Evolutionary conservation across 2,888 invertebrate genomes (phyloP).

Genomic region (Cepaea hortensis): DNA sequence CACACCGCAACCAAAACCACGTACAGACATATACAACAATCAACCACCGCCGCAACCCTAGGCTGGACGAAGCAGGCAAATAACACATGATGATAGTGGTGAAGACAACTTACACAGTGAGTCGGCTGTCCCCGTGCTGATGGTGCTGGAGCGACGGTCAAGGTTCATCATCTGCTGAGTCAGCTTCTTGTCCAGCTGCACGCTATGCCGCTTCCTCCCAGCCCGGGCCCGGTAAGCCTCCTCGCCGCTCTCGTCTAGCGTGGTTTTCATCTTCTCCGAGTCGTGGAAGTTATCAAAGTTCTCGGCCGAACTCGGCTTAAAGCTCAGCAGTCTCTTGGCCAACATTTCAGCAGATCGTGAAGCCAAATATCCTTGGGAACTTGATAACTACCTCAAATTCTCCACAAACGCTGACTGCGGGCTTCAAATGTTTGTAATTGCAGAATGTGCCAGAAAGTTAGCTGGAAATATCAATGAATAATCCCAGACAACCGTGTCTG

Average conservation of each 20-base stretch:
- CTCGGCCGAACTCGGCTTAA: constrained; percentile 57
- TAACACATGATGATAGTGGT: neutral
- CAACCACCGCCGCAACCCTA: neutral
- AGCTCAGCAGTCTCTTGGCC: constrained; percentile 59
- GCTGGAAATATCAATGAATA: too few species aligned
- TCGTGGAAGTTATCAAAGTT: constrained; percentile 62
- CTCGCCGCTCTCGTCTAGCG: constrained; percentile 64
- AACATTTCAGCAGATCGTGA: constrained; percentile 45
- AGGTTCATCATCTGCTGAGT: constrained; percentile 60
- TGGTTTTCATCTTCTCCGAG: constrained; percentile 67
- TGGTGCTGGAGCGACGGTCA: constrained; percentile 67
- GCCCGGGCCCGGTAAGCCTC: constrained; percentile 66
- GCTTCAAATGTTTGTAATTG: too few species aligned
- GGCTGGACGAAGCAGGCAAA: neutral
- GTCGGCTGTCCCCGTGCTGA: constrained; percentile 67
- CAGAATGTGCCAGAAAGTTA: too few species aligned
- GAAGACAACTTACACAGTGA: constrained; percentile 68
- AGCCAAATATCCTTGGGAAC: too few species aligned
- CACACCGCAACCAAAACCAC: too few species aligned
- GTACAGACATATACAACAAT: too few species aligned
- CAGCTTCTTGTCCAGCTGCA: constrained; percentile 69
- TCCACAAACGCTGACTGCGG: too few species aligned
- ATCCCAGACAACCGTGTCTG: too few species aligned
- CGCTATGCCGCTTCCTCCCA: constrained; percentile 68
- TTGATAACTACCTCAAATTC: too few species aligned